Conservation (phyloP, 2,888 invertebrate genomes). For the Megaustenia siamemsis region DNA sequence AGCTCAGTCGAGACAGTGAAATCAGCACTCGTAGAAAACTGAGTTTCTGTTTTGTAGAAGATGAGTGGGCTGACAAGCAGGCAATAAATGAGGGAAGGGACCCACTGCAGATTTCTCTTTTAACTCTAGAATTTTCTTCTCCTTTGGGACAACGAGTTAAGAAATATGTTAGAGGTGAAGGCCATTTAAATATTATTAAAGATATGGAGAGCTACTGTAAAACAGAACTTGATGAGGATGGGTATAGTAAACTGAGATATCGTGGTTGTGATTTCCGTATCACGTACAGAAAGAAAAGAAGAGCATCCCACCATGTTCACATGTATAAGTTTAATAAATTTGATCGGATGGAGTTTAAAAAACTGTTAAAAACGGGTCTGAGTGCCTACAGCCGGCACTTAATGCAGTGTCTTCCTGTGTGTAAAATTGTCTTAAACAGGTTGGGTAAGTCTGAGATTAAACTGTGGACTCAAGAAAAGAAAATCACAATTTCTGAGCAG, state of each 20-base stretch:
- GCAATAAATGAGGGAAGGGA: conserved; percentile 50
- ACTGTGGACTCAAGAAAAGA: conserved; percentile 63
- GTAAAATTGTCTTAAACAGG: conserved; percentile 59
- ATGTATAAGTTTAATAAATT: conserved; percentile 65
- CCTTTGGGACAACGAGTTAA: conserved; percentile 68
- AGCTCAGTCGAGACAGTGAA: conserved; percentile 62
- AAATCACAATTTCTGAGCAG: conserved; percentile 55
- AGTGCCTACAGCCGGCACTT: conserved; percentile 58
- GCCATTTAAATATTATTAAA: conserved; percentile 60
- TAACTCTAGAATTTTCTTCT: conserved; percentile 63
- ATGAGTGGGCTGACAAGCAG: conserved; percentile 57
- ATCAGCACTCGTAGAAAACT: conserved; percentile 58
- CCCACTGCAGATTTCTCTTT: conserved; percentile 56
- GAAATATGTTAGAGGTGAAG: conserved; percentile 64
- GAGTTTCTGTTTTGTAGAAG: conserved; percentile 59
- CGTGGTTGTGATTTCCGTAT: conserved; percentile 63
- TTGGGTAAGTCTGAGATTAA: conserved; percentile 61
- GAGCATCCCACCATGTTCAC: conserved; percentile 62
- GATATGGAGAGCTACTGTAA: conserved; percentile 62
- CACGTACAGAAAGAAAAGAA: conserved; percentile 64
- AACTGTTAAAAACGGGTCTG: conserved; percentile 60
- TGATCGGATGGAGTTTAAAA: conserved; percentile 61
- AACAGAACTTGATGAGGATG: conserved; percentile 59
- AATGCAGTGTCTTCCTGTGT: conserved; percentile 56
- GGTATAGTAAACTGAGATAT: conserved; percentile 62